These are phyloP conservation scores for Scrobipalpa atriplicella DNA, from an alignment of 2,888 invertebrate species.

Conservation along the genomic window DNA sequence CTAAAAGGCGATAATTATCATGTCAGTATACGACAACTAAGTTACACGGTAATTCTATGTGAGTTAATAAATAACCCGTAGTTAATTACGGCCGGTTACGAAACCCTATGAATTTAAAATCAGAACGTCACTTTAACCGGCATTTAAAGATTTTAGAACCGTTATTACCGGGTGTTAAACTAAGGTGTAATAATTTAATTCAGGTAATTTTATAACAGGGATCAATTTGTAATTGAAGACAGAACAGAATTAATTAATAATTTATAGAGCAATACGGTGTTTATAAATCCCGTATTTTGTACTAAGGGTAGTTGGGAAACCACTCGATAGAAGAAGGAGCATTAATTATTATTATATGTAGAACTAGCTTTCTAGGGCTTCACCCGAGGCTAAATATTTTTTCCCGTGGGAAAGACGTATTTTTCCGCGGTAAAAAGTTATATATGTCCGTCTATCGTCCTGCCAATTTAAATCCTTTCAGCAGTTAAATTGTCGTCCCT, in stretches of 20 bases:
- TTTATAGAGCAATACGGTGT: not conserved
- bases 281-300: no score
- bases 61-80: not conserved
- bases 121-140: constrained; percentile 21
- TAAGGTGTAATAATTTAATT: constrained; percentile 26
- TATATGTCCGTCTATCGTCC: no score
- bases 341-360: no score
- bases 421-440: no score
- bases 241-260: not conserved
- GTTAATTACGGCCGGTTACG: constrained; percentile 14
- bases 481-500: no score
- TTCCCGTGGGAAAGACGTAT: no score
- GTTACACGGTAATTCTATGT: not conserved
- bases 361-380: no score
- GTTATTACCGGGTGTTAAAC: constrained; percentile 26
- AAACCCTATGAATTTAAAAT: constrained; percentile 35
- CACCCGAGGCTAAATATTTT: no score
- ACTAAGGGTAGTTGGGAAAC: no score
- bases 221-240: not conserved
- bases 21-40: not conserved
- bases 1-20: not conserved
- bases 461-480: no score
- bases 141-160: constrained; percentile 25
- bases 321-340: no score
- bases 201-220: no score